Conservation (phyloP, 2,113 vertebrate species). For the Microcebus griseorufus region DNA sequence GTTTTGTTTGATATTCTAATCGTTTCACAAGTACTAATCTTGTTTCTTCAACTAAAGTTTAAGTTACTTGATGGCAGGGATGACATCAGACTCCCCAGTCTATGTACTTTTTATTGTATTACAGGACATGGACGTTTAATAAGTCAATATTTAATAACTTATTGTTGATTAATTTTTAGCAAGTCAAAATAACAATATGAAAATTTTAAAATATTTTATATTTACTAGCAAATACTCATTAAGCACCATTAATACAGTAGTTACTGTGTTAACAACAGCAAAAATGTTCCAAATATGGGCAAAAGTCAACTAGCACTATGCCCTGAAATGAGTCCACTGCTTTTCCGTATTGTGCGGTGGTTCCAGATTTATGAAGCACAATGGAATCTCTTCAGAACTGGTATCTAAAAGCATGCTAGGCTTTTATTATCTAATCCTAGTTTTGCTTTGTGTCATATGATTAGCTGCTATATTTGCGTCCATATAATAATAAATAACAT, state of each 20-base stretch:
- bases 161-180: background rate
- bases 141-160: background rate
- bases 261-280: background rate
- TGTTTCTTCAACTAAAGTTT: slow-evolving; percentile 29
- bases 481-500: background rate
- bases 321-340: background rate
- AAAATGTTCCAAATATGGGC: background rate
- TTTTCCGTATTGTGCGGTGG: background rate
- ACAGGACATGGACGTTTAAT: background rate
- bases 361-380: background rate
- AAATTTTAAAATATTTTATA: background rate
- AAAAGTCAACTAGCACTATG: background rate
- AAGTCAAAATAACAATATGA: slow-evolving; percentile 11
- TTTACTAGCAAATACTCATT: slow-evolving; percentile 10
- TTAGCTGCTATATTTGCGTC: background rate
- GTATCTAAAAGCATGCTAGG: background rate
- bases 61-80: background rate
- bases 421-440: background rate
- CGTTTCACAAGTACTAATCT: background rate
- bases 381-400: background rate
- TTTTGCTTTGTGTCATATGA: background rate
- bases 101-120: background rate
- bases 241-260: background rate
- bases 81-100: background rate
- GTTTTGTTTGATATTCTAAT: slow-evolving; percentile 3